A percentile compares a stretch with the other conserved stretches of the same genome.
phyloP scores from a whole-genome alignment of 2,888 invertebrate species.

The Pristionchus fissidentatus region DNA sequence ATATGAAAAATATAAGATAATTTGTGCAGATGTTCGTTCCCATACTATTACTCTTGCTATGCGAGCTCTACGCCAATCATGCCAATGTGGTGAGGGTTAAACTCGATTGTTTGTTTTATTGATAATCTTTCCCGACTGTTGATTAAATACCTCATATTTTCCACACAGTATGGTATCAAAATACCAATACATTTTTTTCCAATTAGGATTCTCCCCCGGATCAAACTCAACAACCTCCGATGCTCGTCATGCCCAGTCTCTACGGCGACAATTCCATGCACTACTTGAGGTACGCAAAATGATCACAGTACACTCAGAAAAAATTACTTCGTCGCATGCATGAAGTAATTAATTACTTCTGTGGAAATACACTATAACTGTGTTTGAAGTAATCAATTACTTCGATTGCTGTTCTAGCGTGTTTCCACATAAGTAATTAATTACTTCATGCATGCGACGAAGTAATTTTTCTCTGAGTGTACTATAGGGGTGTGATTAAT shows the following conservation, averaged over 20 bases:
- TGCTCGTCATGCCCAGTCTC: constrained; percentile 58
- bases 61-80: constrained; percentile 63
- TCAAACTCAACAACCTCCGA: constrained; percentile 55
- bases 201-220: too few species aligned
- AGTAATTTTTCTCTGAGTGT: too few species aligned
- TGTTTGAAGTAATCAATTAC: too few species aligned
- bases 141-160: neutral
- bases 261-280: constrained; percentile 64
- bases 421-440: too few species aligned
- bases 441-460: too few species aligned
- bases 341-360: too few species aligned
- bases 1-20: neutral
- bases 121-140: neutral
- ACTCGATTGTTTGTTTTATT: neutral
- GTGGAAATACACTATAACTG: too few species aligned
- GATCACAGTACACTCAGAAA: neutral
- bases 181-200: too few species aligned
- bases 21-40: constrained; percentile 60
- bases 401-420: too few species aligned
- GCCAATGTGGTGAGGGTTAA: neutral
- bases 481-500: too few species aligned
- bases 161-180: too few species aligned
- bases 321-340: too few species aligned
- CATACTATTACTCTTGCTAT: constrained; percentile 60
- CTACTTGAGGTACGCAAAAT: constrained; percentile 61